These are phyloP conservation scores for Aeoliscus strigatus DNA, from an alignment of 2,797 vertebrate species.

Conservation along the genomic window DNA sequence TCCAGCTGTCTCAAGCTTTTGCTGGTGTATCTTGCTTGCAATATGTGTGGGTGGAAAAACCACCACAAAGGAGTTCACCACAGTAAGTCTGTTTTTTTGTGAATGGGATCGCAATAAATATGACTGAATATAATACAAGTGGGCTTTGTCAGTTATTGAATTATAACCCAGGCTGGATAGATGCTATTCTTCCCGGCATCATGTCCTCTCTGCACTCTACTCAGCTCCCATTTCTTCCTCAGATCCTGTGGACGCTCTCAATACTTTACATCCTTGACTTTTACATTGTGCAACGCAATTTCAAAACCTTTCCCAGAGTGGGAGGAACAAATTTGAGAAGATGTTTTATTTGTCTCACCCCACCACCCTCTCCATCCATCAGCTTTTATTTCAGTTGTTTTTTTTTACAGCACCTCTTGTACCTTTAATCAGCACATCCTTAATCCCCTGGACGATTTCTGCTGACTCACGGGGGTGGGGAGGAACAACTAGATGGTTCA, in stretches of 20 bases:
- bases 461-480: too few relatives aligned
- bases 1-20: conserved; percentile 13
- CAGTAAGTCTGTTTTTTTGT: too few relatives aligned
- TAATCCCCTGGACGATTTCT: conserved; percentile 25
- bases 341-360: conserved; percentile 15
- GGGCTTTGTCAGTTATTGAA: too few relatives aligned
- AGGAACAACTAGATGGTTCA: too few relatives aligned
- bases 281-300: not conserved
- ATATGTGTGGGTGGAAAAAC: too few relatives aligned
- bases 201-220: not conserved
- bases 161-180: not conserved
- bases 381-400: conserved; percentile 3
- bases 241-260: not conserved
- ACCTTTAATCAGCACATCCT: conserved; percentile 27
- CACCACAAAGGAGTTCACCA: too few relatives aligned
- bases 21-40: not conserved
- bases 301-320: conserved; percentile 8
- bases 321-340: conserved; percentile 6
- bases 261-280: not conserved
- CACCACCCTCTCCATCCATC: conserved; percentile 5
- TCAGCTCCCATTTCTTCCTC: conserved; percentile 7
- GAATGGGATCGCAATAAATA: too few relatives aligned
- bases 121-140: too few relatives aligned
- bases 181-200: not conserved
- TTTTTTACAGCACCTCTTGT: conserved; percentile 12